These are phyloP conservation scores for Antitype chi DNA, from an alignment of 2,888 invertebrate species.

Conservation along the genomic window DNA sequence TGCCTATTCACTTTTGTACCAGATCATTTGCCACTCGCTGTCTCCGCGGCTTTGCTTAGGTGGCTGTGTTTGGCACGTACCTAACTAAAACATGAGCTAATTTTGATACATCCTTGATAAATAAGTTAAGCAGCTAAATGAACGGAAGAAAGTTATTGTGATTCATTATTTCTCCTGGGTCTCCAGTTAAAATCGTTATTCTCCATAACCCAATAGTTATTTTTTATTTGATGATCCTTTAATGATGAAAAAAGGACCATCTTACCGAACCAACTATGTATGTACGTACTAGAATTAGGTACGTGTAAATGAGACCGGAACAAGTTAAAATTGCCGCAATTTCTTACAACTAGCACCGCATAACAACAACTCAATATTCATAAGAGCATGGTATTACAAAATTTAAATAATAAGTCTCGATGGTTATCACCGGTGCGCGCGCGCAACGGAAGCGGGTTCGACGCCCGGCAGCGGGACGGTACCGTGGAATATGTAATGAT, in stretches of 20 bases:
- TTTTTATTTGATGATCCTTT: too few relatives aligned
- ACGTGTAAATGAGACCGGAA: slow-evolving; percentile 42
- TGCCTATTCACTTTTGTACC: slow-evolving; percentile 38
- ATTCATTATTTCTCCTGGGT: background rate
- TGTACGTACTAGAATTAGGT: background rate
- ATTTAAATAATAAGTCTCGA: slow-evolving; percentile 69
- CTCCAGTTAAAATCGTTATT: background rate
- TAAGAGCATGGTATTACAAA: slow-evolving; percentile 59
- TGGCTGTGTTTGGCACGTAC: background rate
- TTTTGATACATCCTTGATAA: background rate
- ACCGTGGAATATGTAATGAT: slow-evolving; percentile 81
- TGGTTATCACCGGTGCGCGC: slow-evolving; percentile 71
- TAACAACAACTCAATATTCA: slow-evolving; percentile 52
- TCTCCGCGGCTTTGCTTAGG: background rate
- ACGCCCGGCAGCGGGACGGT: slow-evolving; percentile 82
- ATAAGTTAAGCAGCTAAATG: background rate
- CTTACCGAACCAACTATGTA: background rate
- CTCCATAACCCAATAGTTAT: too few relatives aligned
- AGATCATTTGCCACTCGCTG: slow-evolving; percentile 14
- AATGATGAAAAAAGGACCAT: background rate
- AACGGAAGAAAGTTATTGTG: background rate
- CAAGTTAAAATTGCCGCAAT: slow-evolving; percentile 27
- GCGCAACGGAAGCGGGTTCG: slow-evolving; percentile 84
- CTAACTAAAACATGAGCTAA: too few relatives aligned
- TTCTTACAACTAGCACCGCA: slow-evolving; percentile 36